These are phyloP conservation scores for Morus bassanus DNA, from an alignment of 2,797 vertebrate genomes.

Conservation along the genomic window DNA sequence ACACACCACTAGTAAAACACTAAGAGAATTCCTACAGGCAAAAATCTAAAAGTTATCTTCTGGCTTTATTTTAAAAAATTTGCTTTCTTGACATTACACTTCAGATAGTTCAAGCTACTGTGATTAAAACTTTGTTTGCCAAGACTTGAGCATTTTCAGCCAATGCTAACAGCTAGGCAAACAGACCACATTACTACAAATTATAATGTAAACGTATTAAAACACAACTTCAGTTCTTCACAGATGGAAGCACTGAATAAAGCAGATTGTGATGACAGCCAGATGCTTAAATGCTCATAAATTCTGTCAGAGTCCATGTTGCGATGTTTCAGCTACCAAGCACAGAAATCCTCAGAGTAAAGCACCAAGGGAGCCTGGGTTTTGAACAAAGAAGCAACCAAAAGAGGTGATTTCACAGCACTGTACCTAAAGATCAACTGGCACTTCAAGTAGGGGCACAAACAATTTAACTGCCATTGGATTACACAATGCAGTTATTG, in stretches of 20 bases:
- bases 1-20: neutral
- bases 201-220: neutral
- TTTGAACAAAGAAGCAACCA: neutral
- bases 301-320: constrained; percentile 13
- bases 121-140: neutral
- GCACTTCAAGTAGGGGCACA: neutral
- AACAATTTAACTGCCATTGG: neutral
- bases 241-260: constrained; percentile 36
- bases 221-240: neutral
- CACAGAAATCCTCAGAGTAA: neutral
- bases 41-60: neutral
- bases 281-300: neutral
- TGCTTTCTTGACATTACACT: neutral
- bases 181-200: neutral
- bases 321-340: neutral
- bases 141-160: neutral
- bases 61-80: neutral
- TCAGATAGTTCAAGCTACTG: neutral
- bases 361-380: neutral
- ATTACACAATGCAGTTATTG: neutral
- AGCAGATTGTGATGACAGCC: constrained; percentile 36
- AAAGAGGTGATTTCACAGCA: neutral
- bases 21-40: neutral
- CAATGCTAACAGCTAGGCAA: neutral
- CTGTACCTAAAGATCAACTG: neutral